Evolutionary conservation across 1,140 invertebrate genomes (phyloP).

Genomic region (Anoplophora glabripennis): DNA sequence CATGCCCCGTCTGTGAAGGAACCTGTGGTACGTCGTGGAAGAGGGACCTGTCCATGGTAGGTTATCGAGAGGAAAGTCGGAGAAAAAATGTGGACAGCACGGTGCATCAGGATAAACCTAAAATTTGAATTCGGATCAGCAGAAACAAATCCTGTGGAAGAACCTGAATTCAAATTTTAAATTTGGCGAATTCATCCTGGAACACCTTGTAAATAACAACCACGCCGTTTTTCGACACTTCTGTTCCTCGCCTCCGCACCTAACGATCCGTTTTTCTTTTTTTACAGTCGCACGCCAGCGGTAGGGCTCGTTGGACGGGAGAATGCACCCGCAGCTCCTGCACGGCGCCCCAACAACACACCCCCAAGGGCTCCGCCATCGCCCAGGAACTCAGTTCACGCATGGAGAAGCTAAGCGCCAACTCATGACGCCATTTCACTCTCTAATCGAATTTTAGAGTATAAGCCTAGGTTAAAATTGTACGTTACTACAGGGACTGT

Average conservation of each 20-base stretch:
- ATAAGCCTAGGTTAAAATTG: conserved; percentile 16
- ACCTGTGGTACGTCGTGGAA: conserved; percentile 72
- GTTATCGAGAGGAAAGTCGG: too few relatives aligned
- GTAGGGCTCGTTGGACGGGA: conserved; percentile 72
- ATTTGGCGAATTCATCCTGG: background rate
- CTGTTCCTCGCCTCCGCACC: too few relatives aligned
- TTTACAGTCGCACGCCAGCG: conserved; percentile 69
- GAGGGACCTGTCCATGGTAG: conserved; percentile 72
- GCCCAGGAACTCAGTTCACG: conserved; percentile 52
- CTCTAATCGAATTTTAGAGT: conserved; percentile 28
- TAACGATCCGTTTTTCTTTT: conserved; percentile 16
- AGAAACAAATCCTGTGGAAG: background rate
- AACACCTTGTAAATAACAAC: too few relatives aligned
- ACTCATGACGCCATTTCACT: conserved; percentile 48
- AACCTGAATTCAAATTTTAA: background rate
- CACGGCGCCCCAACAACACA: conserved; percentile 25
- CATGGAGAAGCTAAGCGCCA: conserved; percentile 54
- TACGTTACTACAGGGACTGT: conserved; percentile 19
- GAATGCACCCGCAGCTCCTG: conserved; percentile 54
- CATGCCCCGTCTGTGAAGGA: conserved; percentile 75
- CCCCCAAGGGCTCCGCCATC: conserved; percentile 21
- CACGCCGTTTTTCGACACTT: background rate
- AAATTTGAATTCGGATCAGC: too few relatives aligned
- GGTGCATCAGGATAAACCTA: too few relatives aligned
- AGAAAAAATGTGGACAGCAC: too few relatives aligned